Evolutionary conservation across 2,797 vertebrate species (phyloP).

Genomic region (Tachyglossus aculeatus): DNA sequence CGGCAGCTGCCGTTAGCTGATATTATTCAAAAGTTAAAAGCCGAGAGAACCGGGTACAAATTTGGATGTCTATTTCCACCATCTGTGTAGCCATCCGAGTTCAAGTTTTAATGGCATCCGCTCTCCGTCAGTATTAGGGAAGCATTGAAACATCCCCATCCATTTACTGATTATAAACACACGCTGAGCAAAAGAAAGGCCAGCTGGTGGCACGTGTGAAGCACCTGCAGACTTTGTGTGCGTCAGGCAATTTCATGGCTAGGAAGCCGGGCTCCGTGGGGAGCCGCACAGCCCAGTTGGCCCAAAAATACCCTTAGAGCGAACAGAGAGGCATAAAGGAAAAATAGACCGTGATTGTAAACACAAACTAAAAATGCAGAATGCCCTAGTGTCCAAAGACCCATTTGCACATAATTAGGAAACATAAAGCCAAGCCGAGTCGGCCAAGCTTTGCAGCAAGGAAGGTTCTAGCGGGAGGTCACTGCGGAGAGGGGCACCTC

Average conservation of each 20-base stretch:
- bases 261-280: conserved; percentile 26
- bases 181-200: conserved; percentile 33
- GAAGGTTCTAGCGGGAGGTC: neutral
- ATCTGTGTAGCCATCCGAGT: conserved; percentile 55
- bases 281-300: conserved; percentile 26
- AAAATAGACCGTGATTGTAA: conserved; percentile 46
- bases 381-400: conserved; percentile 23
- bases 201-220: conserved; percentile 23
- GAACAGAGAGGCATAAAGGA: conserved; percentile 32
- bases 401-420: conserved; percentile 31
- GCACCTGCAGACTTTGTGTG: conserved; percentile 60
- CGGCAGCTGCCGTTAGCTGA: conserved; percentile 19
- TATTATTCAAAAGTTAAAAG: conserved; percentile 48
- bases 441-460: conserved; percentile 4
- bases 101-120: conserved; percentile 46
- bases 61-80: conserved; percentile 60
- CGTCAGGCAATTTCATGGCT: conserved; percentile 48
- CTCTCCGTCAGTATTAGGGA: conserved; percentile 58
- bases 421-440: conserved; percentile 12
- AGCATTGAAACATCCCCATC: conserved; percentile 40
- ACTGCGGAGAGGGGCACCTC: neutral
- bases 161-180: conserved; percentile 57
- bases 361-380: conserved; percentile 21
- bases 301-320: conserved; percentile 25
- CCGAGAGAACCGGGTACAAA: conserved; percentile 27